Conservation (phyloP, 2,113 vertebrate species). For the Eonycteris spelaea region DNA sequence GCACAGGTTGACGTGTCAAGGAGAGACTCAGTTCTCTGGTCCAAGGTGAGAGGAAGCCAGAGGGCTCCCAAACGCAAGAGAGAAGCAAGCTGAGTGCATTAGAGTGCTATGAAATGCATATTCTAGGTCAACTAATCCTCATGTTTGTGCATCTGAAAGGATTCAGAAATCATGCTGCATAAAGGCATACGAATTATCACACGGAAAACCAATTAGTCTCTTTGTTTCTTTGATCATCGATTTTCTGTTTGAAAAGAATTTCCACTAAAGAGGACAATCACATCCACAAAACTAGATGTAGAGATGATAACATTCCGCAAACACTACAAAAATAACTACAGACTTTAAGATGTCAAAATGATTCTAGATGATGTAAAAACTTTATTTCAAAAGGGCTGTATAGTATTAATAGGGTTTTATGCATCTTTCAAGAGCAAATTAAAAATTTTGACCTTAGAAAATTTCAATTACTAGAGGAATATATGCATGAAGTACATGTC, state of each 20-base stretch:
- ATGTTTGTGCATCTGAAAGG: background rate
- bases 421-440: background rate
- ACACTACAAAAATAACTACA: background rate
- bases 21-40: background rate
- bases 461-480: background rate
- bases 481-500: background rate
- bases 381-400: background rate
- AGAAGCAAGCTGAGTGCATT: background rate
- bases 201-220: background rate
- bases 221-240: background rate
- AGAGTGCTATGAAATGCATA: background rate
- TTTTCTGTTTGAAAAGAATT: conserved; percentile 28
- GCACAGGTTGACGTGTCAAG: background rate
- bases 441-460: background rate
- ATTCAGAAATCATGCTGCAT: background rate
- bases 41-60: background rate
- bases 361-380: background rate
- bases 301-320: background rate
- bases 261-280: background rate
- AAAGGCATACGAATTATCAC: background rate
- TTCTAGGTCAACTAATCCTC: background rate
- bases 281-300: background rate
- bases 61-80: background rate
- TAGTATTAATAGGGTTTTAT: background rate
- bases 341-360: background rate